phyloP scores from a whole-genome alignment of 2,797 vertebrate genomes.

The Emydoidea blandingii region DNA sequence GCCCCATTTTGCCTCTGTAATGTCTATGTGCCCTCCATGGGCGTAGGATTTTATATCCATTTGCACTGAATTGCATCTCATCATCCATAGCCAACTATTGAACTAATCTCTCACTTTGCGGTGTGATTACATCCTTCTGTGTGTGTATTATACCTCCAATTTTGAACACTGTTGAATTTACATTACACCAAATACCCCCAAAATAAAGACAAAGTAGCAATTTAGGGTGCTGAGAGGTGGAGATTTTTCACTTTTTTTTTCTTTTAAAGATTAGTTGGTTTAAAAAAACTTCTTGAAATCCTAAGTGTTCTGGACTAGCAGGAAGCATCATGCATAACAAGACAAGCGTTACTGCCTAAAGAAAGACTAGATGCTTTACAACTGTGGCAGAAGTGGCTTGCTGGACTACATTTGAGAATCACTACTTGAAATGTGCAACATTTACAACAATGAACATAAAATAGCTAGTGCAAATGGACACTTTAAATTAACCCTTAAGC shows the following conservation, averaged over 20 bases:
- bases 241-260: not conserved
- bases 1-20: not conserved
- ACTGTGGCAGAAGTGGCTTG: not conserved
- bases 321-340: not conserved
- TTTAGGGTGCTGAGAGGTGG: not conserved
- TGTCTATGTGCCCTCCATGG: fast-evolving
- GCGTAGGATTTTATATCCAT: fast-evolving
- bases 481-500: not conserved
- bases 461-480: not conserved
- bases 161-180: not conserved
- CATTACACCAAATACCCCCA: not conserved
- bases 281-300: not conserved
- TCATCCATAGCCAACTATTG: not conserved
- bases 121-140: not conserved
- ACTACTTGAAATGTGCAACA: not conserved
- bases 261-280: not conserved
- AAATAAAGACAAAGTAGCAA: not conserved
- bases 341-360: not conserved
- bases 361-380: not conserved
- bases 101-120: not conserved
- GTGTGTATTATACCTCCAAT: not conserved
- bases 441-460: not conserved
- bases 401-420: not conserved
- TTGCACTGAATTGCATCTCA: not conserved
- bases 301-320: not conserved